Evolutionary conservation across 2,888 invertebrate genomes (phyloP), one percentile per base, ranked within the genome.

Genomic region (Sarcophaga subvicina): DNA sequence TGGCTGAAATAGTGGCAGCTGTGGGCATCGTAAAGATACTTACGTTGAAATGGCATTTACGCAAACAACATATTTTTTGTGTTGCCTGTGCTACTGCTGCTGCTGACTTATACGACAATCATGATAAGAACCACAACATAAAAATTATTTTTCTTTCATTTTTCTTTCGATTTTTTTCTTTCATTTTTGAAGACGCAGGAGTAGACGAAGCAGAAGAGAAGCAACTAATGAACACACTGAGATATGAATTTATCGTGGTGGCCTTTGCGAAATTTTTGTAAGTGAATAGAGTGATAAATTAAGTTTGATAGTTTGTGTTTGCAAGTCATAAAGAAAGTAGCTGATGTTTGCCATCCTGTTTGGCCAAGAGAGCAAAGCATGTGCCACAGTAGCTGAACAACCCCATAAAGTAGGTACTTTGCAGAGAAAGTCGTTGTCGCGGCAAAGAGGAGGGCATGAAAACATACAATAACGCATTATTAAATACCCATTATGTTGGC

Each of bases 221-320:
- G 37, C 1, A 37, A 37, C 6, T 37, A 37, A 37, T 37, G 37
- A 37, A 37, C 37, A 37, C 37, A 37, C 8, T 37, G 37, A 37
- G 37, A 37, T 37, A 37, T 37, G 37, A 37, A 37, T 37, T 37
- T 37, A 37, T 37, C 37, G 37, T 37, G 37, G 37, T 37, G 37
- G 37, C 37, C 71, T 71, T 59, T 70, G n/a, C 11, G 47, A 70
- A 71, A 60, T 77, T 85, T 85, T 76, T 66, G 69, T 47, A 78
- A 81, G 73, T 82, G 85, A 76, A 75, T 79, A 75, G 49, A 63
- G 79, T 76, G 82, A 83, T 86, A 86, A 86, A 86, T 83, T 83
- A 86, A 76, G 86, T 86, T 82, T 83, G 82, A 83, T 86, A 86
- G 80, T 73, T 76, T 79, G 45, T 75, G 49, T 49, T 73, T 66